A percentile compares a stretch with the other conserved stretches of the same genome.
Conservation (phyloP, 2,888 invertebrate genomes). For the Iselma pallidipennis region DNA sequence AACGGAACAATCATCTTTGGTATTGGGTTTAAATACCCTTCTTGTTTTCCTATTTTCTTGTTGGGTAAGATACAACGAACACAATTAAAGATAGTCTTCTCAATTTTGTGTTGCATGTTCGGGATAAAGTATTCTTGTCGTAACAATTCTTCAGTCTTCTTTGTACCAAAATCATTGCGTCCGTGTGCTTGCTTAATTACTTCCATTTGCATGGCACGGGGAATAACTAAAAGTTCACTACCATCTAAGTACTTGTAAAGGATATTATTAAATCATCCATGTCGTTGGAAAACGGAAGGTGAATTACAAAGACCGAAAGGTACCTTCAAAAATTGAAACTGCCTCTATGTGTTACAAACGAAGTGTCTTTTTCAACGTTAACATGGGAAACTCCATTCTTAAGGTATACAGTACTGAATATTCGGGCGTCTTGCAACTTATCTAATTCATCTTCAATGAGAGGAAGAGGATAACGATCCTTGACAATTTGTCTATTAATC, state of each 20-base stretch:
- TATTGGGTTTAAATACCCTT: constrained; percentile 35
- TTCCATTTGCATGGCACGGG: constrained; percentile 22
- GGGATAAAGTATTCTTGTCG: constrained; percentile 28
- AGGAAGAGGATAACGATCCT: constrained; percentile 30
- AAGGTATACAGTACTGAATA: constrained; percentile 17
- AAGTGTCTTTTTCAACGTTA: constrained; percentile 18
- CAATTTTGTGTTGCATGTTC: constrained; percentile 27
- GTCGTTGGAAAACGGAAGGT: constrained; percentile 15
- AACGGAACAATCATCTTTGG: constrained; percentile 30
- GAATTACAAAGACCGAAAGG: constrained; percentile 18
- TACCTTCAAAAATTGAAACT: constrained; percentile 11
- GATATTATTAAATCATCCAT: constrained; percentile 12
- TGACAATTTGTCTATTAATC: constrained; percentile 24
- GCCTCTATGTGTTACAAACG: constrained; percentile 21
- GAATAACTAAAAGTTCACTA: constrained; percentile 26
- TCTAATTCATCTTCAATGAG: constrained; percentile 25
- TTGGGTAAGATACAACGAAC: constrained; percentile 33
- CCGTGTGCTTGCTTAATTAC: constrained; percentile 24
- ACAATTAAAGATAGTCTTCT: constrained; percentile 20
- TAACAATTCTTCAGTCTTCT: constrained; percentile 29
- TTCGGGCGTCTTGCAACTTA: constrained; percentile 14
- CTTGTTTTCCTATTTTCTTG: constrained; percentile 32
- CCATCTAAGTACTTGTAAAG: constrained; percentile 3
- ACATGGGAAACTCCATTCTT: constrained; percentile 20
- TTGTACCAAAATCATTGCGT: constrained; percentile 27